Evolutionary conservation across 2,888 invertebrate genomes (phyloP), one percentile per base, ranked within the genome.

Genomic region (Aphodius granarius): DNA sequence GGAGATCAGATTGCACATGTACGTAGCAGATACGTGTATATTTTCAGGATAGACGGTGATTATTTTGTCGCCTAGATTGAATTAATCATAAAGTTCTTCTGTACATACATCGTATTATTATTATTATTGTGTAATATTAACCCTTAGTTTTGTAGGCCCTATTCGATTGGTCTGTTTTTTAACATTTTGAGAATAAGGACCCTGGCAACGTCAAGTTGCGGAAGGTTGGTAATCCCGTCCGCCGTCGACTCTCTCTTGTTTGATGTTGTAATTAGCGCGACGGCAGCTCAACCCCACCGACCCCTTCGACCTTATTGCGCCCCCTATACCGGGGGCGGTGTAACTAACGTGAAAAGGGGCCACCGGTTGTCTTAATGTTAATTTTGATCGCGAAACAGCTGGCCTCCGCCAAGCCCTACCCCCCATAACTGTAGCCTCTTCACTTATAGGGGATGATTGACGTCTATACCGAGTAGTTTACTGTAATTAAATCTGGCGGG

Each of bases 201-300:
- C n/a, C 43, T 43, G 76, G 75, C 43, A 43, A 13, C 43, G 43
- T 43, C 43, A 75, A 78, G 78, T 77, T 78, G 76, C 73, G 79
- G 76, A 78, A 81, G 79, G 78, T 77, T 80, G 79, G 77, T 81
- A 80, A 81, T 81, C 80, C 78, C 71, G 75, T 74, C 78, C 80
- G 74, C 43, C 43, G 43, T 43, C 43, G 43, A 43, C 43, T 78
- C 80, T 80, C 78, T 79, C 78, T 79, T 81, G 81, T 81, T 81
- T 81, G 81, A 81, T 81, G 80, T 81, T 78, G 80, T 81, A 81
- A 81, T 81, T 81, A 81, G 79, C 79, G 78, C 77, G 74, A 64
- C 43, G 3, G 43, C 76, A 74, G 79, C 77, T 78, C 43, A 13
- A 43, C 43, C 43, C 43, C 43, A 6, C 76, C 77, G 73, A 70